Percentiles rank a stretch among this genome's conserved stretches.
Conservation (phyloP, 2,797 vertebrate species). For the Anabacerthia variegaticeps region DNA sequence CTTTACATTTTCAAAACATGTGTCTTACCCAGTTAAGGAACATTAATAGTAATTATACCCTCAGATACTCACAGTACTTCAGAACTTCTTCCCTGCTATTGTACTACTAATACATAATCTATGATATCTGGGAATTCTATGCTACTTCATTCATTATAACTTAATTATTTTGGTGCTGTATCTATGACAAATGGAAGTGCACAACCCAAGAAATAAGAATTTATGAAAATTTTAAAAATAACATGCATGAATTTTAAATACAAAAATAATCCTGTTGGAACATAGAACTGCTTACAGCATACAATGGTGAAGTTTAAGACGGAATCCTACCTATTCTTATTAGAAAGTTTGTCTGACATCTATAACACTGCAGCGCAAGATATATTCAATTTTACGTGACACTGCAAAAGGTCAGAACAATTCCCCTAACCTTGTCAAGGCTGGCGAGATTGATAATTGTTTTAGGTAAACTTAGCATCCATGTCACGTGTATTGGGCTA, state of each 20-base stretch:
- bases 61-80: not conserved
- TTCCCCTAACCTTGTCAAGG: slow-evolving; percentile 26
- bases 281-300: not conserved
- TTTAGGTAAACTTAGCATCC: slow-evolving; percentile 59
- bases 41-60: not conserved
- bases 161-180: not conserved
- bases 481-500: slow-evolving; percentile 21
- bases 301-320: not conserved
- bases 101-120: not conserved
- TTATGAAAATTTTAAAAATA: not conserved
- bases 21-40: not conserved
- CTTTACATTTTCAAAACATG: not conserved
- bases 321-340: not conserved
- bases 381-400: slow-evolving; percentile 3
- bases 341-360: not conserved
- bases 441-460: slow-evolving; percentile 18
- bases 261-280: not conserved
- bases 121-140: not conserved
- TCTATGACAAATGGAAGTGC: not conserved
- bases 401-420: slow-evolving; percentile 41
- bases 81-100: not conserved
- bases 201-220: not conserved
- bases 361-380: not conserved
- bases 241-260: not conserved
- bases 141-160: not conserved